Percentiles rank a stretch among this genome's conserved stretches.
Conservation (phyloP, 2,113 vertebrate species). For the Mellivora capensis region DNA sequence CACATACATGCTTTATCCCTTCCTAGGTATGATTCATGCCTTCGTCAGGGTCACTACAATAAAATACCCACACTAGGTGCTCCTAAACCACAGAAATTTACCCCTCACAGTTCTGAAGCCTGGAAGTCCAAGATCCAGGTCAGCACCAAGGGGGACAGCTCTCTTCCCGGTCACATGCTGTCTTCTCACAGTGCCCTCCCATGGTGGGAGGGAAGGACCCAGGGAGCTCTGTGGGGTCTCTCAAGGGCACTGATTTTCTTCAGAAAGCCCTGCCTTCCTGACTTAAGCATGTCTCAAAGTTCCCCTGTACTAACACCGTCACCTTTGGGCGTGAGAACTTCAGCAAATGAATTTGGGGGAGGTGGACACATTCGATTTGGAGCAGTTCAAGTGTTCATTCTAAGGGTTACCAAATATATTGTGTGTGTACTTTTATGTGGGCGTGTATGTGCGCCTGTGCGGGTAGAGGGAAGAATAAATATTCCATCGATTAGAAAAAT, state of each 20-base stretch:
- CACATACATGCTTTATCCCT: not conserved
- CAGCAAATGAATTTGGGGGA: not conserved
- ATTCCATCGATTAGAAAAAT: not conserved
- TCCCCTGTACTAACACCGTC: not conserved
- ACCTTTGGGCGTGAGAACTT: not conserved
- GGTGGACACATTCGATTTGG: not conserved
- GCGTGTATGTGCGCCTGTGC: not conserved
- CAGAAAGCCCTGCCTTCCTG: not conserved
- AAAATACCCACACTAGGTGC: not conserved
- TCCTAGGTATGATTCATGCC: not conserved
- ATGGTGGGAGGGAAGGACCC: not conserved
- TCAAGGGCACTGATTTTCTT: not conserved
- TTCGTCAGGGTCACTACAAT: not conserved
- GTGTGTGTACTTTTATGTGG: not conserved
- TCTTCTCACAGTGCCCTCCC: not conserved
- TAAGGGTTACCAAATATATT: no score
- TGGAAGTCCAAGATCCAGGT: not conserved
- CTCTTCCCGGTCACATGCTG: not conserved
- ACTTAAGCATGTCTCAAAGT: not conserved
- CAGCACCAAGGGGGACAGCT: not conserved
- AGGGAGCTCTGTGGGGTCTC: not conserved
- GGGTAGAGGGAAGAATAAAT: not conserved
- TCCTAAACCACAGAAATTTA: not conserved
- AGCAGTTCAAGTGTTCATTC: not conserved
- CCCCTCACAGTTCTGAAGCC: not conserved